These are phyloP conservation scores for Ochlodes sylvanus DNA, from an alignment of 2,888 invertebrate genomes.

Conservation along the genomic window DNA sequence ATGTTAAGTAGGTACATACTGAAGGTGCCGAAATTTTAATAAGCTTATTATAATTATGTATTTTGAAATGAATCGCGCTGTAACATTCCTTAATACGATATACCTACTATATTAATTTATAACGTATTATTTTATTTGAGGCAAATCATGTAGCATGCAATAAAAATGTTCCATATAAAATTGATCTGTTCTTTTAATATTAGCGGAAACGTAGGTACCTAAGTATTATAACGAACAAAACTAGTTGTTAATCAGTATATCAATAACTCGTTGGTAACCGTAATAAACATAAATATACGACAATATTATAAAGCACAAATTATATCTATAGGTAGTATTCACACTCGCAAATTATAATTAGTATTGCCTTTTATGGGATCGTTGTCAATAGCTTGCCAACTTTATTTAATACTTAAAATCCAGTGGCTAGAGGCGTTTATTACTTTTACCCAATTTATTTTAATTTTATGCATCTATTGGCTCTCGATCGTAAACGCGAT, in stretches of 20 bases:
- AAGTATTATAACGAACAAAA: not conserved
- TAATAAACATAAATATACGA: not conserved
- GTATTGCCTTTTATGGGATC: slow-evolving; percentile 8
- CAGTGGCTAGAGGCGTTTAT: slow-evolving; percentile 24
- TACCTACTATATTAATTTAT: too few species aligned
- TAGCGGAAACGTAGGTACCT: too few species aligned
- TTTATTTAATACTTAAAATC: not conserved
- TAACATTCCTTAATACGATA: too few species aligned
- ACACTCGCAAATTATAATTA: slow-evolving; percentile 6
- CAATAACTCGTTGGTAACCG: not conserved
- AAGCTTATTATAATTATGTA: too few species aligned
- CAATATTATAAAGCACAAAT: too few species aligned
- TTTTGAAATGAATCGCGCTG: too few species aligned
- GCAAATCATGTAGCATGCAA: not conserved
- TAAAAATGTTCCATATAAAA: not conserved
- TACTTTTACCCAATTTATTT: slow-evolving; percentile 39
- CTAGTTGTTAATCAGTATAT: not conserved
- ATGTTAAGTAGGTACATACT: too few species aligned
- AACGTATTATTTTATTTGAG: too few species aligned
- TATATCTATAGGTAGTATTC: not conserved
- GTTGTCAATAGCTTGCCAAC: not conserved
- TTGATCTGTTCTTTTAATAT: not conserved
- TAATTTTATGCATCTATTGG: slow-evolving; percentile 38
- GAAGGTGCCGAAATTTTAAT: too few species aligned
- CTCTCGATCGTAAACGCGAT: slow-evolving; percentile 40